phyloP scores from a whole-genome alignment of 2,888 invertebrate species.

The Drosophila glabriapex region DNA sequence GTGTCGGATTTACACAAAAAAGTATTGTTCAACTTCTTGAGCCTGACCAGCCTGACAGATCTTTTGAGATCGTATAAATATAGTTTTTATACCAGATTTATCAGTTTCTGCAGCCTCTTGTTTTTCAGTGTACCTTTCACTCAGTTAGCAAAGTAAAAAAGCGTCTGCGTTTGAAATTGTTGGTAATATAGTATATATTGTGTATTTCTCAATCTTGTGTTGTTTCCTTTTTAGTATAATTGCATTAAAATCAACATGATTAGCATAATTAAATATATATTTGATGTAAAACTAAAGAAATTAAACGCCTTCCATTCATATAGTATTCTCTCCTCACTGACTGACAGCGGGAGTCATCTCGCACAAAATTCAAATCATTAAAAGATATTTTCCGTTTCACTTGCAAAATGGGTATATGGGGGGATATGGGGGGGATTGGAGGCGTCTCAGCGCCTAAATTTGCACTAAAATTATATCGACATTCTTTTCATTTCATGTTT shows the following conservation, averaged over 20 bases:
- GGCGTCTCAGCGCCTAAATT: conserved; percentile 18
- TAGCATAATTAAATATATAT: conserved; percentile 68
- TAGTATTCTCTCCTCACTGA: conserved; percentile 21
- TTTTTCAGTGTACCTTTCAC: neutral
- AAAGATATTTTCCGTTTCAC: conserved; percentile 50
- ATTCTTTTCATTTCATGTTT: conserved; percentile 61
- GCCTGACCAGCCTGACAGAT: conserved; percentile 14
- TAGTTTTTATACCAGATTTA: neutral
- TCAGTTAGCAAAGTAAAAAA: conserved; percentile 25
- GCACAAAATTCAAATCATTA: conserved; percentile 50
- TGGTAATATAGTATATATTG: conserved; percentile 45
- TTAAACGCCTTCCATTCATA: conserved; percentile 45
- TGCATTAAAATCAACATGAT: conserved; percentile 71
- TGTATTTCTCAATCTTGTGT: conserved; percentile 75
- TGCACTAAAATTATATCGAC: conserved; percentile 77
- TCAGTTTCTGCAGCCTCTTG: neutral
- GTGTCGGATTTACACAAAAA: conserved; percentile 6
- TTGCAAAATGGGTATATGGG: conserved; percentile 48
- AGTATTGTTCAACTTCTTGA: neutral
- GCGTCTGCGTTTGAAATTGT: conserved; percentile 43
- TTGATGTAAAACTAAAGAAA: conserved; percentile 63
- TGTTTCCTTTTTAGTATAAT: conserved; percentile 73
- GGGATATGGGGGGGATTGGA: neutral
- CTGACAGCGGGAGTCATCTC: too few species aligned
- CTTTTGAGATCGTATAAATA: conserved; percentile 1